Evolutionary conservation across 2,797 vertebrate species (phyloP).

Genomic region (Labeo calbasu): DNA sequence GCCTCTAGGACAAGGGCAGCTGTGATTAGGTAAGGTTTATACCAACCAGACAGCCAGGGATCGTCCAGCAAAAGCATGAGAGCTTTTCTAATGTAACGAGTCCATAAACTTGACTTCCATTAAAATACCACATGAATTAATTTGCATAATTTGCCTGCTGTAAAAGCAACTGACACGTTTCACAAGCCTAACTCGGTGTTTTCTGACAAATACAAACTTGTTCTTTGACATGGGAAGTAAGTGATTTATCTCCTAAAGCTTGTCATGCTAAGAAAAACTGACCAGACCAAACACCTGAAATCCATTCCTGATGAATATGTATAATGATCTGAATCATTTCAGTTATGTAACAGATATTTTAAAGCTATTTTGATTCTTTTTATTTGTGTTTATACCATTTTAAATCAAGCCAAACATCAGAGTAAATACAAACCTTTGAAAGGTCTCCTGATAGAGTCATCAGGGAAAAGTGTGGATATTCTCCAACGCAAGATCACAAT

Average conservation of each 20-base stretch:
- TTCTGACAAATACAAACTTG: not conserved
- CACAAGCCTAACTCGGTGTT: not conserved
- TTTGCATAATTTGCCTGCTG: constrained; percentile 2
- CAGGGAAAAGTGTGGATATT: not conserved
- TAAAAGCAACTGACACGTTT: constrained; percentile 4
- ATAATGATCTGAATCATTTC: not conserved
- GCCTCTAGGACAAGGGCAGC: not conserved
- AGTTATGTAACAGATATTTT: not conserved
- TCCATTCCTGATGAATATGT: not conserved
- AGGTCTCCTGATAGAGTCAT: not conserved
- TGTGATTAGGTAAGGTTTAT: constrained; percentile 2
- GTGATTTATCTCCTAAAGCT: not conserved
- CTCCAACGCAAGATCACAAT: not conserved
- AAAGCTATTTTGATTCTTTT: not conserved
- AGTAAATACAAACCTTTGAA: not conserved
- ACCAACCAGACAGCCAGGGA: not conserved
- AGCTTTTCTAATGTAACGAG: not conserved
- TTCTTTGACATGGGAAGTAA: not conserved
- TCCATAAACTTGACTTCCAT: not conserved
- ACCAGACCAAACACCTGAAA: constrained; percentile 1
- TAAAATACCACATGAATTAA: not conserved
- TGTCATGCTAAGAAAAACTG: too few species aligned
- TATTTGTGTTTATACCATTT: not conserved
- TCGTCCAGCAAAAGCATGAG: not conserved
- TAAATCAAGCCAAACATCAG: not conserved